These are phyloP conservation scores for Lasioglossum villosulum DNA, from an alignment of 2,888 invertebrate species.

Conservation along the genomic window DNA sequence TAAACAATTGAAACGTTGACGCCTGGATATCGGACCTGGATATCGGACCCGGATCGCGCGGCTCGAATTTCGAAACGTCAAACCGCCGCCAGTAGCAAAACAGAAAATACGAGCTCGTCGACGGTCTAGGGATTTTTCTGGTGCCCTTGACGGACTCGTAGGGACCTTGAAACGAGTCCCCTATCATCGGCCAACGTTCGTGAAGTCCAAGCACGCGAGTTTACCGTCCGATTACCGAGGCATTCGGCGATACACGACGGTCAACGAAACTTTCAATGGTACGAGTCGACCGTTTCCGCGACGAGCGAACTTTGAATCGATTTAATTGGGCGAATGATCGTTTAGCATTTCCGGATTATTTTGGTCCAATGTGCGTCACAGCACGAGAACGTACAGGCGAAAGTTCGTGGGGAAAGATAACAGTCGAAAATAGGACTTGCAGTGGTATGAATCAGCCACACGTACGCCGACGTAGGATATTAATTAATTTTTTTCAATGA, in stretches of 20 bases:
- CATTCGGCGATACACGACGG: slow-evolving; percentile 19
- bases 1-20: slow-evolving; percentile 39
- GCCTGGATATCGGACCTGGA: slow-evolving; percentile 6
- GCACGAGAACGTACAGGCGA: background rate
- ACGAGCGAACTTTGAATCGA: background rate
- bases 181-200: slow-evolving; percentile 14
- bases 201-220: slow-evolving; percentile 6
- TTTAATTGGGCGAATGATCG: background rate
- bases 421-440: background rate
- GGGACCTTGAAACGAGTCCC: slow-evolving; percentile 5
- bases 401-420: background rate
- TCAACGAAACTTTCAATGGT: slow-evolving; percentile 2
- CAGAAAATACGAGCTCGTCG: background rate
- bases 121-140: background rate
- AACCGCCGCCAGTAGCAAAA: background rate
- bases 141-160: background rate
- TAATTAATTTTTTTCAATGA: background rate
- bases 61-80: slow-evolving; percentile 24
- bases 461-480: background rate
- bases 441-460: background rate
- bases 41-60: background rate
- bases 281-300: slow-evolving; percentile 25
- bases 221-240: slow-evolving; percentile 10
- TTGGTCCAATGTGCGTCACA: background rate
- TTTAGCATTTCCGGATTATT: background rate